Base-by-base conservation (phyloP, 2,113 vertebrate species). In the Myanophis thanlyinensis region DNA sequence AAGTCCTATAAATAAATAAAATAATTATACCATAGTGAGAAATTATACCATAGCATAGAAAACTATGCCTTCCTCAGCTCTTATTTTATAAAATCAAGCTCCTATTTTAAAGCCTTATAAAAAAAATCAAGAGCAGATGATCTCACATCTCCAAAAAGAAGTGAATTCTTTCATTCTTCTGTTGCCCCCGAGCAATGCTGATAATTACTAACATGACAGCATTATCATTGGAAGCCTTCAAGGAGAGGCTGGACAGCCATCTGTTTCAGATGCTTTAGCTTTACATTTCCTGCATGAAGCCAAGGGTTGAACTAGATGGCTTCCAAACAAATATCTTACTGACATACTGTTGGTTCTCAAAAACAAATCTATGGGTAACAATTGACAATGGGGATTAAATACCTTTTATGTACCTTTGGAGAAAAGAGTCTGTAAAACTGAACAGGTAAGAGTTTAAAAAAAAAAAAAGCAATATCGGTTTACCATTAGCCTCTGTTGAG, bases 31-130 rank as follows among this genome's bases (percentile, higher is more conserved):
- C 20, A 85, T 62, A 48, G 27, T 62, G 35, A 51, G 52, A n/a
- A n/a, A n/a, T n/a, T n/a, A n/a, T n/a, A n/a, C n/a, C n/a, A n/a
- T 90, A 67, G 56, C 51, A 87, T 67, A 9, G 1, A 87, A 93
- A 53, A 56, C 11, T 91, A 85, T 93, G 30, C 25, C 90, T 94
- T 96, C 91, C 86, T 22, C 90, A 2, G 0, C 46, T 87, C 8
- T 85, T 88, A 95, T 93, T 96, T 94, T 90, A 92, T 46, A 22
- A 89, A 92, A 4, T 54, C 87, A 87, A 93, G 3, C 84, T 2
- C 3, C 94, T 94, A 85, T 3, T 27, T 88, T 59, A 46, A 89
- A 93, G n/a, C 13, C 25, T n/a, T 92, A 54, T 91, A 91, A 92
- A 93, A 10, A n/a, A 10, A n/a, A 90, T 49, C 92, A 27, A 4